phyloP scores from a whole-genome alignment of 2,797 vertebrate genomes.

The Poeciliopsis turneri region DNA sequence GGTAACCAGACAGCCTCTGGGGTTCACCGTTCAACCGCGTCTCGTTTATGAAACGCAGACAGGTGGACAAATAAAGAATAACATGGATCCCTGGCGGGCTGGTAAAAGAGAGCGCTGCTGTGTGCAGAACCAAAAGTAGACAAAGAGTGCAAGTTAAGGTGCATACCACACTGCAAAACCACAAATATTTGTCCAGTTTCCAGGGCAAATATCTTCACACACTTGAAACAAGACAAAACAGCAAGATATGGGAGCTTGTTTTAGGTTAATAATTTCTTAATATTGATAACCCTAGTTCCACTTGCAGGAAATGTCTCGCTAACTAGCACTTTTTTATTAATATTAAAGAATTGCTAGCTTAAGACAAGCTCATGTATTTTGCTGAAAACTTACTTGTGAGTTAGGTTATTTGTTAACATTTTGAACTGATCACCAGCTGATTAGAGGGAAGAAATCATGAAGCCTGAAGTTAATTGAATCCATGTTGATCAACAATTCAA shows the following conservation, averaged over 20 bases:
- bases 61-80: conserved; percentile 10
- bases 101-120: not conserved
- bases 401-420: not conserved
- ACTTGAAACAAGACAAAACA: too few species aligned
- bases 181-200: too few species aligned
- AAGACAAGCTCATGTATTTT: too few species aligned
- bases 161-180: not conserved
- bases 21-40: conserved; percentile 13
- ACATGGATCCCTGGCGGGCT: not conserved
- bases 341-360: too few species aligned
- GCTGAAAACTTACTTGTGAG: too few species aligned
- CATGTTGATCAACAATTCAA: not conserved
- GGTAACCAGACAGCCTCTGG: conserved; percentile 52
- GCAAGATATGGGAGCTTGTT: too few species aligned
- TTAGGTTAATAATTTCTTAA: too few species aligned
- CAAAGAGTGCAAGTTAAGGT: not conserved
- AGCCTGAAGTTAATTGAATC: not conserved
- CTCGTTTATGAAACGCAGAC: conserved; percentile 24
- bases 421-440: not conserved
- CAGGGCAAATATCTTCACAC: too few species aligned
- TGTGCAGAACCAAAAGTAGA: not conserved
- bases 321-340: too few species aligned
- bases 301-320: too few species aligned
- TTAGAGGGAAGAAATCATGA: not conserved
- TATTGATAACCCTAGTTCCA: too few species aligned